A percentile compares a stretch with the other conserved stretches of the same genome.
Conservation (phyloP, 2,113 vertebrate genomes). For the Otocyon megalotis region DNA sequence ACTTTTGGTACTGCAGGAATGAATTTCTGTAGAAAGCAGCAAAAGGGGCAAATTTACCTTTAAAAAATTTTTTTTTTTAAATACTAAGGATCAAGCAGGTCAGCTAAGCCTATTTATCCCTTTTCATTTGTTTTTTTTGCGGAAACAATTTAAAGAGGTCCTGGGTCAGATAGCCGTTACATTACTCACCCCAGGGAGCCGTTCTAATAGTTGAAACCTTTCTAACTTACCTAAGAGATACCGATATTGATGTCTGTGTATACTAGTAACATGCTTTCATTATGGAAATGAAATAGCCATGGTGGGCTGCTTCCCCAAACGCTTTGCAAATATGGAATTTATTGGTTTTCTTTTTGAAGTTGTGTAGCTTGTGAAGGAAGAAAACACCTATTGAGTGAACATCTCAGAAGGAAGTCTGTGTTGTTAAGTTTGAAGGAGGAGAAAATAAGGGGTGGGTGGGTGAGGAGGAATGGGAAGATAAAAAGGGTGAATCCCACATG, state of each 20-base stretch:
- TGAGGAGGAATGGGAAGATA: not conserved
- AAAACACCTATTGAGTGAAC: not conserved
- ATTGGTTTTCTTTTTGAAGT: not conserved
- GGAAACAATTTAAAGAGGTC: not conserved
- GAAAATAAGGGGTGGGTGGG: not conserved
- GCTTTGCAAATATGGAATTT: not conserved
- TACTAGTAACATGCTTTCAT: not conserved
- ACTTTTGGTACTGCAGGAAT: conserved; percentile 35
- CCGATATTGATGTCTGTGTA: not conserved
- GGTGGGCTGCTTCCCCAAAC: not conserved
- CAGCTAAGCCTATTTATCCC: too few relatives aligned
- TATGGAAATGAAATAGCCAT: not conserved
- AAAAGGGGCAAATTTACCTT: conserved; percentile 55
- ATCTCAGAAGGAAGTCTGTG: not conserved
- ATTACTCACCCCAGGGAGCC: not conserved
- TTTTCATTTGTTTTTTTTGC: not conserved
- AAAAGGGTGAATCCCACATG: accelerated
- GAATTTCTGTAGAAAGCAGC: conserved; percentile 64
- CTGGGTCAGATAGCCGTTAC: accelerated
- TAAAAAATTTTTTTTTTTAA: not conserved
- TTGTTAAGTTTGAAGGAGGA: not conserved
- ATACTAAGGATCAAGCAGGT: not conserved
- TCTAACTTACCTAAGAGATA: accelerated
- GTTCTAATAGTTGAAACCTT: accelerated
- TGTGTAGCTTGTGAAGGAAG: not conserved